phyloP scores from a whole-genome alignment of 2,797 vertebrate genomes.

The Sebastes trivittatus region DNA sequence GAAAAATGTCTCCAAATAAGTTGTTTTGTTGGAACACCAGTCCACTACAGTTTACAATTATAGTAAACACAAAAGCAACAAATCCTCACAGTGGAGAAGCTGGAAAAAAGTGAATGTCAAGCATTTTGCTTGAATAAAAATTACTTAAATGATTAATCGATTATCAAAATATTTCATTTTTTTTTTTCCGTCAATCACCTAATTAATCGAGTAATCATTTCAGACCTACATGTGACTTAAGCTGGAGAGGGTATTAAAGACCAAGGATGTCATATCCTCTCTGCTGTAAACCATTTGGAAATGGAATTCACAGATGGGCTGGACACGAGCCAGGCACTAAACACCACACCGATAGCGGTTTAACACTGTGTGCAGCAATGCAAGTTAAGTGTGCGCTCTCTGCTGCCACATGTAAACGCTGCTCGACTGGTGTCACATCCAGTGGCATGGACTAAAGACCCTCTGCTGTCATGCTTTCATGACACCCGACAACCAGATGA shows the following conservation, averaged over 20 bases:
- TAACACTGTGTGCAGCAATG: not conserved
- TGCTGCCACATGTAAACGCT: not conserved
- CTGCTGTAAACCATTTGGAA: not conserved
- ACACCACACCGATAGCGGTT: not conserved
- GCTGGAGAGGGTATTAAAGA: constrained; percentile 4
- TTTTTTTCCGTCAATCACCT: not conserved
- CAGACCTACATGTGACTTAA: not conserved
- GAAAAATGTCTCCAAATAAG: too few relatives aligned
- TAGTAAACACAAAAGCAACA: too few relatives aligned
- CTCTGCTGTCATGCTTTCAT: not conserved
- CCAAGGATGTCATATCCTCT: not conserved
- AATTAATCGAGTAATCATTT: not conserved
- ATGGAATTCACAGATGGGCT: constrained; percentile 2
- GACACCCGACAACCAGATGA: constrained; percentile 4
- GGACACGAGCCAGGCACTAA: not conserved
- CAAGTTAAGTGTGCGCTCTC: not conserved
- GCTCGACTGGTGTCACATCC: not conserved
- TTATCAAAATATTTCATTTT: not conserved
- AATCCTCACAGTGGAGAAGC: not conserved
- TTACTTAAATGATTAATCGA: not conserved
- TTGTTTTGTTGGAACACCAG: too few relatives aligned
- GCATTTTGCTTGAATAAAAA: not conserved
- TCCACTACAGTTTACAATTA: too few relatives aligned
- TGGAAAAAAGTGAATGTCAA: not conserved
- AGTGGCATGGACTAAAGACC: not conserved